phyloP scores from a whole-genome alignment of 2,888 invertebrate genomes.

The Agrochola circellaris region DNA sequence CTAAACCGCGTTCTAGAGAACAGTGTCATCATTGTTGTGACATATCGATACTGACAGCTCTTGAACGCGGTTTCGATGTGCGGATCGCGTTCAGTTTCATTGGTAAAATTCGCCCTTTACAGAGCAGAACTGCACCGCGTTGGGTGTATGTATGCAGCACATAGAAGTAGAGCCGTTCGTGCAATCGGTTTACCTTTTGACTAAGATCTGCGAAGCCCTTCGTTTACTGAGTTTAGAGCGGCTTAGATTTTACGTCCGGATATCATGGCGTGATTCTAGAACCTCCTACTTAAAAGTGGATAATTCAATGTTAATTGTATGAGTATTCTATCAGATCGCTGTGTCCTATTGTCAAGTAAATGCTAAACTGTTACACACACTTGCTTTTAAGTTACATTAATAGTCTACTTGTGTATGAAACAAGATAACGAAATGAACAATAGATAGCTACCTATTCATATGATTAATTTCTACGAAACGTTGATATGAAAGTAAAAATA shows the following conservation, averaged over 20 bases:
- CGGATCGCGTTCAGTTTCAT: background rate
- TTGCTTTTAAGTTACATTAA: background rate
- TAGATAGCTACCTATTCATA: constrained; percentile 16
- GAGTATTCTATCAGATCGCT: background rate
- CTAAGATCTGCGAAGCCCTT: background rate
- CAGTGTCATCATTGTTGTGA: background rate
- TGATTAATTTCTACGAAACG: constrained; percentile 22
- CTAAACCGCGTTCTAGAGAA: background rate
- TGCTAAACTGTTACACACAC: background rate
- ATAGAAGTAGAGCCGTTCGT: background rate
- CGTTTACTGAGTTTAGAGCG: background rate
- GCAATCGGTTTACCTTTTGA: background rate
- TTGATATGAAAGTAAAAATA: constrained; percentile 21
- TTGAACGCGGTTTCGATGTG: background rate
- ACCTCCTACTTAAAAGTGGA: background rate
- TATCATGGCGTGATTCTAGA: background rate
- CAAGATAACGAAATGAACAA: constrained; percentile 24
- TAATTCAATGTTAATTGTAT: background rate
- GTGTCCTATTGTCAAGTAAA: background rate
- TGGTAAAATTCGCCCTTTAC: too few relatives aligned
- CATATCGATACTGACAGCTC: background rate
- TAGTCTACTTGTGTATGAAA: background rate
- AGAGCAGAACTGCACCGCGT: background rate
- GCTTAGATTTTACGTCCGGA: background rate
- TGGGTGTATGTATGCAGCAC: background rate